Conservation (phyloP, 2,888 invertebrate species). For the Eurytoma adleriae region DNA sequence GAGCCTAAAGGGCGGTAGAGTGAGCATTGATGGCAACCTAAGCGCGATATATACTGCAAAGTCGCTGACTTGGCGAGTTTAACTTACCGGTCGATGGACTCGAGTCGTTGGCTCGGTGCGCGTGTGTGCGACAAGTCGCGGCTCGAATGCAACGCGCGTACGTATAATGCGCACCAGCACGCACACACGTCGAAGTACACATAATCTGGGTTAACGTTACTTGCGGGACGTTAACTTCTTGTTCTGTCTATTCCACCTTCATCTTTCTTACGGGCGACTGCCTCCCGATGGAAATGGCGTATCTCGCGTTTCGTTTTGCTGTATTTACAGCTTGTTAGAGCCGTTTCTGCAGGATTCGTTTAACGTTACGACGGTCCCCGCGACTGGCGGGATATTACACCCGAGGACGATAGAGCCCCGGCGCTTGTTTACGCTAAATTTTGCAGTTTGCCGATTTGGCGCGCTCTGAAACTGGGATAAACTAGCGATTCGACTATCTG, state of each 20-base stretch:
- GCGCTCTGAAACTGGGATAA: no score
- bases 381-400: no score
- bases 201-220: slow-evolving; percentile 62
- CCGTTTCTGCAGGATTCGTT: no score
- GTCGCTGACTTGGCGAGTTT: slow-evolving; percentile 57
- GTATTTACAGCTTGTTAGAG: slow-evolving; percentile 11
- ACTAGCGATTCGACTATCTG: no score
- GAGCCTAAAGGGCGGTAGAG: background rate
- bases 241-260: slow-evolving; percentile 29
- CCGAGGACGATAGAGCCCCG: no score
- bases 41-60: slow-evolving; percentile 9
- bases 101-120: background rate
- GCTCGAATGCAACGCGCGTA: background rate
- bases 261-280: slow-evolving; percentile 25
- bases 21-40: slow-evolving; percentile 32
- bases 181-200: slow-evolving; percentile 33
- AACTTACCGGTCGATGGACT: slow-evolving; percentile 48
- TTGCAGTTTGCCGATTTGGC: no score
- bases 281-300: slow-evolving; percentile 8
- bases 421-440: no score
- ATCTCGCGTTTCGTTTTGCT: slow-evolving; percentile 13
- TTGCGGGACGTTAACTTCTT: slow-evolving; percentile 49
- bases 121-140: background rate
- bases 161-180: background rate
- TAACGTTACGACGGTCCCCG: no score